Percentiles rank a stretch among this genome's conserved stretches.
Evolutionary conservation across 2,797 vertebrate species (phyloP).

Genomic region (Gambelia wislizenii): DNA sequence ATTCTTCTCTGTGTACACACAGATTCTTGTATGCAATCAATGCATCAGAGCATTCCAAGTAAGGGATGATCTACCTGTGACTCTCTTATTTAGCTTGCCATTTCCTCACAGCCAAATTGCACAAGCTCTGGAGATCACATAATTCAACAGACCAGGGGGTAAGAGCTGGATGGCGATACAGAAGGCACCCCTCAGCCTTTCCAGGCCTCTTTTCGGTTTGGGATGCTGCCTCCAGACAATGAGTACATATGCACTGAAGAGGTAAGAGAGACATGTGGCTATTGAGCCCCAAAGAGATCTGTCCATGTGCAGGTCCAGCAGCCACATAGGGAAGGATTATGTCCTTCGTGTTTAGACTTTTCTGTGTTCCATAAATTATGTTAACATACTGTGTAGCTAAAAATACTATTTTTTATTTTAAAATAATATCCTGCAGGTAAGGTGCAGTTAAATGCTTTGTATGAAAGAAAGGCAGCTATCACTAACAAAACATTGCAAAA

Average conservation of each 20-base stretch:
- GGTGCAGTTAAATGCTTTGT: neutral
- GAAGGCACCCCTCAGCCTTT: neutral
- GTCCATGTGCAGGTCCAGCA: neutral
- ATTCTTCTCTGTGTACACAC: neutral
- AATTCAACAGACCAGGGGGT: neutral
- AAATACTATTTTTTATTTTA: conserved; percentile 4
- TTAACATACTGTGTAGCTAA: neutral
- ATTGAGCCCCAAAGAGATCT: neutral
- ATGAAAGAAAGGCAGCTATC: neutral
- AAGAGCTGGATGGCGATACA: neutral
- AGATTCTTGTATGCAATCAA: neutral
- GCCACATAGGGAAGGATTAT: neutral
- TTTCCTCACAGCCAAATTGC: neutral
- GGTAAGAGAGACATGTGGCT: neutral
- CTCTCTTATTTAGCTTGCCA: neutral
- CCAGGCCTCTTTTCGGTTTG: neutral
- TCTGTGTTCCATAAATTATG: neutral
- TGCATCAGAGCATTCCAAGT: neutral
- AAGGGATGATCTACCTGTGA: neutral
- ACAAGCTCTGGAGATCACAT: neutral
- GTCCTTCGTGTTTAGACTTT: conserved; percentile 17
- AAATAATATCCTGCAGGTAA: neutral
- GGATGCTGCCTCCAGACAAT: neutral
- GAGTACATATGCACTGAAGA: neutral
- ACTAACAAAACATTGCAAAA: conserved; percentile 33